Percentiles rank a stretch among this genome's conserved stretches.
Evolutionary conservation across 2,888 invertebrate genomes (phyloP).

Genomic region (Timandra comae): DNA sequence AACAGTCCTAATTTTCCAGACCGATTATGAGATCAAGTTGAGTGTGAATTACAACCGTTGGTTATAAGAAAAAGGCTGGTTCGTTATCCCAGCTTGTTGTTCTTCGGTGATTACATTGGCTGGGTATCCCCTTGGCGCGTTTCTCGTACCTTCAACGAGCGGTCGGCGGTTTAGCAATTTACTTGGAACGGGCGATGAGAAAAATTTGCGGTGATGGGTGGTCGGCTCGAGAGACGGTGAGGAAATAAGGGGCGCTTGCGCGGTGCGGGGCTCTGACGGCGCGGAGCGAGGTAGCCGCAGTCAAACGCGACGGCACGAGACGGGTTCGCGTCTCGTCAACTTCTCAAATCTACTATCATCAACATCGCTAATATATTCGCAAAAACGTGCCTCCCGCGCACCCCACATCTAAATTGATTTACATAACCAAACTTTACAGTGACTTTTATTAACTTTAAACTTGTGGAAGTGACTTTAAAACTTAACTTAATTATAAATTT

Average conservation of each 20-base stretch:
- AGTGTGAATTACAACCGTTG: constrained; percentile 46
- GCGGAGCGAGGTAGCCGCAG: constrained; percentile 31
- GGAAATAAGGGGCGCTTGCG: constrained; percentile 43
- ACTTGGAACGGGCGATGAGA: constrained; percentile 57
- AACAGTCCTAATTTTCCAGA: constrained; percentile 40
- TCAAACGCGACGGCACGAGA: constrained; percentile 42
- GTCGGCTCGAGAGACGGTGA: constrained; percentile 23
- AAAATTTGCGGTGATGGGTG: constrained; percentile 55
- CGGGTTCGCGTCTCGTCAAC: constrained; percentile 31
- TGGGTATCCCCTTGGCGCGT: constrained; percentile 49
- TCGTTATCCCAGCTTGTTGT: constrained; percentile 59
- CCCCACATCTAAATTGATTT: constrained; percentile 63
- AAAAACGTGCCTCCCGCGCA: constrained; percentile 27
- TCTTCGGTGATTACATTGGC: constrained; percentile 58
- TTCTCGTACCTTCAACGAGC: constrained; percentile 50
- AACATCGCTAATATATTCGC: too few species aligned
- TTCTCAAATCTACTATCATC: constrained; percentile 26
- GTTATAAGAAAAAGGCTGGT: constrained; percentile 42
- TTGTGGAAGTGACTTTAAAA: constrained; percentile 25
- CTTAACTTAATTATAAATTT: constrained; percentile 17
- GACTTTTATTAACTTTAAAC: constrained; percentile 32
- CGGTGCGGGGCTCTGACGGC: constrained; percentile 27
- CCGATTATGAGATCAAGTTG: constrained; percentile 53
- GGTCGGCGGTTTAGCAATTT: constrained; percentile 68
- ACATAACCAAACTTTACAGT: constrained; percentile 42